A percentile compares a stretch with the other conserved stretches of the same genome.
phyloP scores from a whole-genome alignment of 2,888 invertebrate species.

The Cephus sareptanus region DNA sequence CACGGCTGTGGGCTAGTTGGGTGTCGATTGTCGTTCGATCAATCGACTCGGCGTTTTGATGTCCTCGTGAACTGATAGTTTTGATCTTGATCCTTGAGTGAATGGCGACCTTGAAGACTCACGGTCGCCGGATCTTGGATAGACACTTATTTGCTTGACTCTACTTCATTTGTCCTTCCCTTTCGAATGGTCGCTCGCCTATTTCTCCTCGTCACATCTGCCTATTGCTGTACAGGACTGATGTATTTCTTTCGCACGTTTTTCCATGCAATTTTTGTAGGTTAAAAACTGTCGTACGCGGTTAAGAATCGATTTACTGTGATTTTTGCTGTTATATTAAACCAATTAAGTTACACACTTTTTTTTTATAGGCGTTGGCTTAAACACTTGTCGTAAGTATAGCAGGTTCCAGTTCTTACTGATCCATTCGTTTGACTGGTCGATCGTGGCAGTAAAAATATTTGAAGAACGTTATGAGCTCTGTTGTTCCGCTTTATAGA shows the following conservation, averaged over 20 bases:
- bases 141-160: not conserved
- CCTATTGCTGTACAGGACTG: not conserved
- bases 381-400: too few species aligned
- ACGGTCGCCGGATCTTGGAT: not conserved
- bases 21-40: not conserved
- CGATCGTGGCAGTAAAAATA: not conserved
- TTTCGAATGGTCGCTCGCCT: not conserved
- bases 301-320: too few species aligned
- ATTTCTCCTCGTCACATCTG: not conserved
- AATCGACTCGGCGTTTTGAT: not conserved
- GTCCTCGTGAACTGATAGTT: not conserved
- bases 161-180: not conserved
- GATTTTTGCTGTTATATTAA: too few species aligned
- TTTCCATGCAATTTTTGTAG: too few species aligned
- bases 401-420: not conserved
- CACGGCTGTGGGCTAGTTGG: too few species aligned
- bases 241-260: not conserved
- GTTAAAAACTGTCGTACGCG: too few species aligned
- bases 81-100: conserved; percentile 15
- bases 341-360: too few species aligned
- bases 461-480: not conserved
- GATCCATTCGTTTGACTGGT: not conserved
- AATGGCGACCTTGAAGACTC: conserved; percentile 15
- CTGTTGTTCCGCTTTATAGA: not conserved
- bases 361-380: too few species aligned